These are phyloP conservation scores for Acrossocheilus fasciatus DNA, from an alignment of 2,797 vertebrate genomes.

Conservation along the genomic window DNA sequence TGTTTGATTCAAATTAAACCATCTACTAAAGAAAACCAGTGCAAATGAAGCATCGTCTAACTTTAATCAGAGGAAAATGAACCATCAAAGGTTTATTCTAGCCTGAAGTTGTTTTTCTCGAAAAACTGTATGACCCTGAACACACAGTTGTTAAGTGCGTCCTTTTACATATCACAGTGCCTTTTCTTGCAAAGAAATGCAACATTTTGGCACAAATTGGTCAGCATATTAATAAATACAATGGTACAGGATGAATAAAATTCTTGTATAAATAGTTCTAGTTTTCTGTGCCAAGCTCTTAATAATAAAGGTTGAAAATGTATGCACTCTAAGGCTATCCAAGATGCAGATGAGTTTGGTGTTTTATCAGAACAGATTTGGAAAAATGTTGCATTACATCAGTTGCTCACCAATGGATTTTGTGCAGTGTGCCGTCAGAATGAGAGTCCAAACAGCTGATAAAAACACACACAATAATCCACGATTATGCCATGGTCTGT, in stretches of 20 bases:
- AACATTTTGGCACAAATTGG: slow-evolving; percentile 19
- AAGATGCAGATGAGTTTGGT: not conserved
- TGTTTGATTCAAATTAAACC: not conserved
- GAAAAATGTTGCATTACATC: not conserved
- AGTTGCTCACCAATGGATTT: not conserved
- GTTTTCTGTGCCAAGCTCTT: not conserved
- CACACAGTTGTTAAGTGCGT: slow-evolving; percentile 3
- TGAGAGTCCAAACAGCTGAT: not conserved
- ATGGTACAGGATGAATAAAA: not conserved
- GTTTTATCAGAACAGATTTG: not conserved
- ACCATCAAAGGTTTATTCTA: not conserved
- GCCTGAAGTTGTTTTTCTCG: slow-evolving; percentile 3
- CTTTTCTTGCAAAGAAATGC: not conserved
- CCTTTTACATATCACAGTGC: not conserved
- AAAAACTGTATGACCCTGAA: not conserved
- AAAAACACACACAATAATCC: too few species aligned
- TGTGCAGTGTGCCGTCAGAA: not conserved
- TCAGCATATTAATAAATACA: slow-evolving; percentile 15
- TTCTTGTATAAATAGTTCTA: not conserved
- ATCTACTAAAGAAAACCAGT: not conserved
- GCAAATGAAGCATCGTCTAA: not conserved
- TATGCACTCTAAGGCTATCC: not conserved
- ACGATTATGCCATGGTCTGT: too few species aligned
- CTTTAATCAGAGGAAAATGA: not conserved
- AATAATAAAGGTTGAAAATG: not conserved